Evolutionary conservation across 2,888 invertebrate species (phyloP).

Genomic region (Sipha maydis): DNA sequence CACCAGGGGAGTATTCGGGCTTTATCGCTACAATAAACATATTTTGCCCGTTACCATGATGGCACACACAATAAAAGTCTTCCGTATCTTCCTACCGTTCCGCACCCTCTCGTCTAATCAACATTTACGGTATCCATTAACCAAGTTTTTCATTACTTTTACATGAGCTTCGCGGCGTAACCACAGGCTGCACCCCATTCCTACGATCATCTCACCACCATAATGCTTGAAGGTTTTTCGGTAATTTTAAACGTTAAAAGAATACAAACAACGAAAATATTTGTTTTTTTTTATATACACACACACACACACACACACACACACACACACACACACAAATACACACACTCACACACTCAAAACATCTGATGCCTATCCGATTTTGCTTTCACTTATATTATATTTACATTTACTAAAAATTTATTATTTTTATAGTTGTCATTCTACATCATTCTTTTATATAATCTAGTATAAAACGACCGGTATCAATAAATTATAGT

Average conservation of each 20-base stretch:
- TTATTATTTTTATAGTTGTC: too few species aligned
- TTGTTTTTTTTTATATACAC: neutral
- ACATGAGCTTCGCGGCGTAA: slow-evolving; percentile 29
- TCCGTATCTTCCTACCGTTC: too few species aligned
- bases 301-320: too few species aligned
- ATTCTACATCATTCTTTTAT: too few species aligned
- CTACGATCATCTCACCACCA: neutral
- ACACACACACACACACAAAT: too few species aligned
- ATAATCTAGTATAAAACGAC: too few species aligned
- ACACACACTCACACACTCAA: too few species aligned
- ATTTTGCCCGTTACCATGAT: slow-evolving; percentile 30
- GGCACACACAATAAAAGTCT: slow-evolving; percentile 54
- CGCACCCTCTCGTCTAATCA: slow-evolving; percentile 33
- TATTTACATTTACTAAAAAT: too few species aligned
- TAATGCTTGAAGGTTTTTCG: neutral
- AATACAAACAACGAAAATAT: neutral
- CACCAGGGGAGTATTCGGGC: slow-evolving; percentile 29
- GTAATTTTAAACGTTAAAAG: slow-evolving; percentile 33
- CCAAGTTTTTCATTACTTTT: slow-evolving; percentile 61
- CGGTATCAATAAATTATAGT: too few species aligned
- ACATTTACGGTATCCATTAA: slow-evolving; percentile 61
- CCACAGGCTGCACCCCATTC: neutral
- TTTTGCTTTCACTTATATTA: too few species aligned
- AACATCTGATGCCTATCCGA: too few species aligned
- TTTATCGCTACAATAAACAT: slow-evolving; percentile 58